Evolutionary conservation across 2,797 vertebrate genomes (phyloP), one percentile per base, ranked within the genome.

Genomic region (Neopelma chrysocephalum): DNA sequence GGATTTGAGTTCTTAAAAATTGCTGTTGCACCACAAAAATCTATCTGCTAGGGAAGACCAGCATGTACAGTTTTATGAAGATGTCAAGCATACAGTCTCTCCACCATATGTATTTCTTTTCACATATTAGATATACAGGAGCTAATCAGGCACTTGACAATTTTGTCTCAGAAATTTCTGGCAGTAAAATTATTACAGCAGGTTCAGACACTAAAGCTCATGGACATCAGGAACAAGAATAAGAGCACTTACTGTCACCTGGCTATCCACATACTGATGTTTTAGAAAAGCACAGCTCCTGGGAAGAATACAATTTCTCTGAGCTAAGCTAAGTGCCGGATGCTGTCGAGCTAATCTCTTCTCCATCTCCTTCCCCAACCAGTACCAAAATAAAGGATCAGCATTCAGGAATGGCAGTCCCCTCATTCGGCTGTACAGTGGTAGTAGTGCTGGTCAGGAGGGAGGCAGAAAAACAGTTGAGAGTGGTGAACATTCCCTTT

Each of bases 141-240:
- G 14, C 3, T 34, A 42, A 87, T 21, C 1, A 0, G 12, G 15
- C 19, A 12, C 11, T 25, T 9, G 1, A 6, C 4, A 68, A 15
- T 21, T 81, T 58, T 51, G 14, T 57, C 17, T 73, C 26, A 61
- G 32, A 65, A 61, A 51, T n/a, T 12, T 43, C 34, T 1, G 2
- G 31, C 70, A 72, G 19, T 47, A 61, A 72, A 77, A 31, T 13
- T 36, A 42, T 47, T 34, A 23, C 7, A 75, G 38, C 2, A 31
- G 11, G 13, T 62, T 62, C 32, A 47, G 48, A 34, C 34, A 58
- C 13, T 11, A 42, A 62, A 82, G 7, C 6, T 19, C 8, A 13
- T 31, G 4, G 10, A 42, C 12, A 40, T 38, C 13, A n/a, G 9
- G 27, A 78, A 42, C 1, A 18, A 45, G 82, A 58, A 68, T 25